A percentile compares a stretch with the other conserved stretches of the same genome.
phyloP scores from a whole-genome alignment of 92 coral and sea anemone species.

The Anthopleura xanthogrammica region DNA sequence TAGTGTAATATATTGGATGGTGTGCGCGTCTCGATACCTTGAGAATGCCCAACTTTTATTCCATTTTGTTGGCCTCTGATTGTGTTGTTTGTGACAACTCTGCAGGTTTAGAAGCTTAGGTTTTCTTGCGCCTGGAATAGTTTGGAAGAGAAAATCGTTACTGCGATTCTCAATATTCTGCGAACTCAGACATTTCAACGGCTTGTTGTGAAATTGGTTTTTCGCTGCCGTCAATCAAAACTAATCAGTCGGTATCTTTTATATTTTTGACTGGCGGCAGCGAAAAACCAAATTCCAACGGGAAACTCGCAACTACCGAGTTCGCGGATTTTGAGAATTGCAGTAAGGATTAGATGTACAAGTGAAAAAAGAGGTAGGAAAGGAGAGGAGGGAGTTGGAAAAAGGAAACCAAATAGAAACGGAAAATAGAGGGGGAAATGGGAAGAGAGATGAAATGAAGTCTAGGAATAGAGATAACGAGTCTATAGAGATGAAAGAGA shows the following conservation, averaged over 20 bases:
- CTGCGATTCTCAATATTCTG: no score
- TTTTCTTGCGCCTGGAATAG: slow-evolving; percentile 27
- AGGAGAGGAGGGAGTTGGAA: no score
- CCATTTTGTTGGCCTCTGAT: neutral
- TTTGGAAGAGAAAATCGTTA: neutral
- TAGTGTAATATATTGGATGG: neutral
- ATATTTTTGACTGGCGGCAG: no score
- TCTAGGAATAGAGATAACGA: neutral
- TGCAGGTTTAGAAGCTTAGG: neutral
- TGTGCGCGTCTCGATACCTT: neutral
- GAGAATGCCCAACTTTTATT: neutral
- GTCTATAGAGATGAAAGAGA: neutral
- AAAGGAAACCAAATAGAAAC: no score
- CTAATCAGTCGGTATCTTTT: neutral
- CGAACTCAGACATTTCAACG: no score
- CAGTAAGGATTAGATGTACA: neutral
- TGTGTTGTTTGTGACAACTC: neutral
- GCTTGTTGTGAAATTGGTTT: no score
- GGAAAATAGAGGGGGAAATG: no score
- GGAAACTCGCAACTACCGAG: no score
- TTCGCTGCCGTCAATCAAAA: neutral
- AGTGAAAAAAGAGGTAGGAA: neutral
- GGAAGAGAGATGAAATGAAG: no score
- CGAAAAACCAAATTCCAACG: no score
- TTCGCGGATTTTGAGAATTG: neutral